Percentiles rank a stretch among this genome's conserved stretches.
phyloP scores from a whole-genome alignment of 2,797 vertebrate species.

The Danio tinwini region DNA sequence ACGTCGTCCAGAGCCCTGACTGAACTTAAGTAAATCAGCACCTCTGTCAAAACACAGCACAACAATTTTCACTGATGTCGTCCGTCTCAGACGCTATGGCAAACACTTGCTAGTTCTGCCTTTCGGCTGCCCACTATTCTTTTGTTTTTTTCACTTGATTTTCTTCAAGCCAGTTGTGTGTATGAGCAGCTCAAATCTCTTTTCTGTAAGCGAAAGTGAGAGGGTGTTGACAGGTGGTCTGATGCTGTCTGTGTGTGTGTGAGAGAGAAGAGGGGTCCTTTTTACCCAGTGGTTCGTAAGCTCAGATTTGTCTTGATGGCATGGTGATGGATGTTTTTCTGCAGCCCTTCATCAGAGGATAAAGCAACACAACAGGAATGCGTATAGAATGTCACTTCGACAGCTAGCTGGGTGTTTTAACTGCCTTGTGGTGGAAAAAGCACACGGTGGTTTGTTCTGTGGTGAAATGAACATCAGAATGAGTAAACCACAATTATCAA shows the following conservation, averaged over 20 bases:
- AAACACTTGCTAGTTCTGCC: conserved; percentile 21
- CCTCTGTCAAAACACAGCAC: conserved; percentile 35
- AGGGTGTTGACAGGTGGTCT: conserved; percentile 73
- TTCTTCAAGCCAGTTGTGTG: conserved; percentile 14
- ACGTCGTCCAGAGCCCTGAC: conserved; percentile 21
- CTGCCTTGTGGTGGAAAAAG: conserved; percentile 58
- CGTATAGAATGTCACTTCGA: conserved; percentile 64
- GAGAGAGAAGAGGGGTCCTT: conserved; percentile 16
- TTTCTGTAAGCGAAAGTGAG: conserved; percentile 65
- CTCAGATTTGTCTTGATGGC: conserved; percentile 42
- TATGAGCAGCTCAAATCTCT: conserved; percentile 38
- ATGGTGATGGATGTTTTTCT: conserved; percentile 72
- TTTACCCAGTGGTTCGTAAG: conserved; percentile 43
- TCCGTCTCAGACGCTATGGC: conserved; percentile 14
- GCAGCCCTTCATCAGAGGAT: conserved; percentile 59
- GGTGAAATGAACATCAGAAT: conserved; percentile 31
- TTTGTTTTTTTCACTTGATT: conserved; percentile 37
- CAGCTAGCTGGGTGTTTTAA: conserved; percentile 55
- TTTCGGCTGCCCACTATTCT: conserved; percentile 20
- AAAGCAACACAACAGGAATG: conserved; percentile 56
- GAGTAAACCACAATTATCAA: conserved; percentile 27
- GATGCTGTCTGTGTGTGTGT: conserved; percentile 50
- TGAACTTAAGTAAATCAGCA: conserved; percentile 45
- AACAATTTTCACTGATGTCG: conserved; percentile 28
- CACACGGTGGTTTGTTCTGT: conserved; percentile 34